A percentile compares a stretch with the other conserved stretches of the same genome.
Evolutionary conservation across 2,113 vertebrate genomes (phyloP).

Genomic region (Myotis davidii): DNA sequence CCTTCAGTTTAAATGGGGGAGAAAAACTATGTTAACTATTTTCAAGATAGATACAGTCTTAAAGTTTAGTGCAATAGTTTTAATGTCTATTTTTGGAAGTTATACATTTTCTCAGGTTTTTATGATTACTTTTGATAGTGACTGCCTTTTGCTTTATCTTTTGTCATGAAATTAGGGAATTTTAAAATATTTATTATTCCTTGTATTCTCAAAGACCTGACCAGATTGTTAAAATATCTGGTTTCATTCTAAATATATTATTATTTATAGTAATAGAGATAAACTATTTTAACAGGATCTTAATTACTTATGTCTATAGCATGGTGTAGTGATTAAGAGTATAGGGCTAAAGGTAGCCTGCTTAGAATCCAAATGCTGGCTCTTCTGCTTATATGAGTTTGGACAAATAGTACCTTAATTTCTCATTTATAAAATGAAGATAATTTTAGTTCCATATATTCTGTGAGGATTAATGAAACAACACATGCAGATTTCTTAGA

Average conservation of each 20-base stretch:
- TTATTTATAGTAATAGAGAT: conserved; percentile 26
- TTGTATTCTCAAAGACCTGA: neutral
- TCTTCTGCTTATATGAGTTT: neutral
- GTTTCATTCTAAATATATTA: conserved; percentile 32
- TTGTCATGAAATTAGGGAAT: neutral
- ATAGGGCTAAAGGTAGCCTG: neutral
- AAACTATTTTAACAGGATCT: neutral
- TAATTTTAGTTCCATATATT: neutral
- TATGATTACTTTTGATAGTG: conserved; percentile 1
- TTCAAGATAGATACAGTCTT: neutral
- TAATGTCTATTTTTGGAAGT: conserved; percentile 33
- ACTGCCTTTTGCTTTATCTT: conserved; percentile 3
- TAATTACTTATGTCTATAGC: neutral
- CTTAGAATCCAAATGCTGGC: neutral
- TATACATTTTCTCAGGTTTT: neutral
- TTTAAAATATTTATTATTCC: neutral
- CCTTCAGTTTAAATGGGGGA: neutral
- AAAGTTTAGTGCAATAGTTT: neutral
- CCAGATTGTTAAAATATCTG: neutral
- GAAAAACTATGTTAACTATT: neutral
- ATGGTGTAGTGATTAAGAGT: neutral
- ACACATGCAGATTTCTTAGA: neutral
- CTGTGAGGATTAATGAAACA: conserved; percentile 4
- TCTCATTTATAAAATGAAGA: neutral
- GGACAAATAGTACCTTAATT: neutral